Base-by-base conservation (phyloP, 2,113 vertebrate genomes). In the Pollachius pollachius region DNA sequence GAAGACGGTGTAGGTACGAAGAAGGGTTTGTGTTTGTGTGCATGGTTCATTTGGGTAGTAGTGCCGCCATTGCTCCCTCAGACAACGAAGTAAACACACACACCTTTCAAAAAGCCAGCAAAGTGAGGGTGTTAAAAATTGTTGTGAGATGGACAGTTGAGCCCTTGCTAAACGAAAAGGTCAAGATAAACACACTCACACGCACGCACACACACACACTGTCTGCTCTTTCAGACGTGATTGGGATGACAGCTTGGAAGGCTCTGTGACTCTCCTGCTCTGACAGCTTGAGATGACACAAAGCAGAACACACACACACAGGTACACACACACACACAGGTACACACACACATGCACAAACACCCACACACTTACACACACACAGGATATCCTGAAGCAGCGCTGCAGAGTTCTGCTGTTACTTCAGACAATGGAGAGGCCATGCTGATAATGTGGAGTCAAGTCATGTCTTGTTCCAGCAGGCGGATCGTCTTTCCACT, bases 401-500 rank as follows among this genome's bases (percentile, higher is more conserved):
- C n/a, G 60, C 54, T 27, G 62, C 56, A 58, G 54, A 82, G 82
- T 79, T 79, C 65, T 84, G 71, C 54, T 80, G 78, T 81, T 80
- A 57, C 68, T 60, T 72, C 69, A 61, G 79, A 90, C 82, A 89
- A 87, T 83, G 68, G 80, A 23, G 9, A 59, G 68, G 59, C 82
- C 75, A 71, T 81, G 80, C 69, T 71, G 70, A 65, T 41, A 72
- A 68, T 70, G 41, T 65, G 76, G 71, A 82, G 77, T 88, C 90
- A 85, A 85, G 89, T 83, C 83, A 65, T 75, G 85, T 86, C 89
- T 89, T 90, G 89, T 91, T 82, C 16, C 52, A 16, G 30, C 30
- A 84, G 80, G 67, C 77, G 78, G 78, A 87, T 92, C 86, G 68
- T 79, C 77, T 91, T 90, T 84, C 87, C 77, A 71, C 65, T 64